Base-by-base conservation (phyloP, 2,888 invertebrate genomes). In the Lampropteryx suffumata region DNA sequence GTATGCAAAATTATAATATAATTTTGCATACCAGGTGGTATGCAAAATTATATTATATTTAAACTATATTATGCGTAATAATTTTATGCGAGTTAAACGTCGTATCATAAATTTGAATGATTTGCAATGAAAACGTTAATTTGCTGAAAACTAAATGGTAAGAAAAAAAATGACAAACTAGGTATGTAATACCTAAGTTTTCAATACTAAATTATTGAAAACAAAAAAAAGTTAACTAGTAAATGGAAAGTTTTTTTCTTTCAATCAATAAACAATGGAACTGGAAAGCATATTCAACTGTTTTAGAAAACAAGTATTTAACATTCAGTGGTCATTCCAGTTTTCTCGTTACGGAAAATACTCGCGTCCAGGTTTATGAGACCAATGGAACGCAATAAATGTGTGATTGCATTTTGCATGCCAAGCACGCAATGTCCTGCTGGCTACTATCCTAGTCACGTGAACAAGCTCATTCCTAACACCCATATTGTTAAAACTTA, bases 401-500 rank as follows among this genome's bases (percentile, higher is more conserved):
- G 73, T 72, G 64, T 69, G 72, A 74, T 74, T 79, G 73, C 73
- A 77, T 75, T 76, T 71, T 71, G 73, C 69, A 80, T 80, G 75
- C 75, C 66, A 69, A 72, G 65, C 73, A 75, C 71, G 70, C 63
- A 57, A 62, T 60, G 60, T 67, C 59, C 63, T 62, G 65, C 63
- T 62, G 66, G 62, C 57, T 59, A 62, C 62, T 68, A 60, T 61
- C 60, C 43, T 59, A 64, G 62, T 68, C 62, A 59, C 58, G 51
- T 60, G 60, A 62, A 58, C 54, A 55, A 61, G 56, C 62, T 55
- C 55, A 59, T 64, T 59, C 35, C 49, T 26, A 47, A 57, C 55
- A 66, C 55, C 59, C 59, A 61, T 52, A 49, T 50, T 43, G 55
- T 56, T 57, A 56, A 48, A 59, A 52, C 55, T 59, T 45, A 36